These are phyloP conservation scores for Ciconia stormi DNA, from an alignment of 2,113 vertebrate genomes.

Conservation along the genomic window DNA sequence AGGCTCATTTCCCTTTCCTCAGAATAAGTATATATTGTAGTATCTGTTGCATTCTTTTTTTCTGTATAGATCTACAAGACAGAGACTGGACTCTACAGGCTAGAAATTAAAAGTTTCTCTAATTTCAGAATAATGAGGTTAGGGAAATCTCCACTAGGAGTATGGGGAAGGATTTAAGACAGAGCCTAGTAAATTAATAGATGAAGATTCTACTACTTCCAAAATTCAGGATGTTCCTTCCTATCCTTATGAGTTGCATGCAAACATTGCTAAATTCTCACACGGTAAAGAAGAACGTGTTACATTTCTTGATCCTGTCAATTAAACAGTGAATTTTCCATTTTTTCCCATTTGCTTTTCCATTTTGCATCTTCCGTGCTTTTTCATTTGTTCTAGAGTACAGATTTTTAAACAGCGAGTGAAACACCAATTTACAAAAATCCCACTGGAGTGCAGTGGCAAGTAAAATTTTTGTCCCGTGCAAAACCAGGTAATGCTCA, in stretches of 20 bases:
- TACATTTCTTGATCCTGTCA: not conserved
- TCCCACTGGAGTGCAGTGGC: not conserved
- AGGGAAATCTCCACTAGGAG: not conserved
- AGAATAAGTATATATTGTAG: not conserved
- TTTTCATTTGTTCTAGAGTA: not conserved
- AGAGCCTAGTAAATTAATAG: not conserved
- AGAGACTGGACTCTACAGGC: rapidly evolving
- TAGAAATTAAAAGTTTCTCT: not conserved
- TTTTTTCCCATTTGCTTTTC: not conserved
- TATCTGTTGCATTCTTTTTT: not conserved
- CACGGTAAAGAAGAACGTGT: not conserved
- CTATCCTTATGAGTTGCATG: not conserved
- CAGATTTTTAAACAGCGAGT: not conserved
- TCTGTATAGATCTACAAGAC: not conserved
- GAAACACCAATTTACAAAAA: not conserved
- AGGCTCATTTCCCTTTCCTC: not conserved
- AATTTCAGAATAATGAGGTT: not conserved
- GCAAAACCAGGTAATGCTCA: not conserved
- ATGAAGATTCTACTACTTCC: not conserved
- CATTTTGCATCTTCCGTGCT: not conserved
- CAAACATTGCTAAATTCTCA: not conserved
- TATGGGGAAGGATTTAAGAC: not conserved
- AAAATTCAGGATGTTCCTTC: not conserved
- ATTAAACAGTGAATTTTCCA: not conserved
- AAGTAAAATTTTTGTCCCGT: not conserved